Percentiles rank a stretch among this genome's conserved stretches.
These are phyloP conservation scores for Apodemus speciosus DNA, from an alignment of 2,113 vertebrate genomes.

Conservation along the genomic window DNA sequence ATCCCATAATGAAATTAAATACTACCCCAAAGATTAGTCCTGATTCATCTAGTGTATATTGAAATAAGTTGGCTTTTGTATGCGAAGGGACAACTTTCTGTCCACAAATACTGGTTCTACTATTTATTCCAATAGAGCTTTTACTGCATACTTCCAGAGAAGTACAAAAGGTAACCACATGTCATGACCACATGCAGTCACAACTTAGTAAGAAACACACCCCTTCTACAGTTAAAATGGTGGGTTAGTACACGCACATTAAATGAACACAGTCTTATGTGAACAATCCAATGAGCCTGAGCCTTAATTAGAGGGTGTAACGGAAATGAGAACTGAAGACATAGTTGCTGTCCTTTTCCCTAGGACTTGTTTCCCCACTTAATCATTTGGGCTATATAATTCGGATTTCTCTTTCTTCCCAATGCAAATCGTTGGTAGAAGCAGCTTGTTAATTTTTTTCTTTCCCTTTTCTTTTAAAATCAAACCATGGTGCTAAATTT, in stretches of 20 bases:
- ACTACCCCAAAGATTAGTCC: not conserved
- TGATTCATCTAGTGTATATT: conserved; percentile 28
- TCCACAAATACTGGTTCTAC: not conserved
- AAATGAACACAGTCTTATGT: conserved; percentile 34
- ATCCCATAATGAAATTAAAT: not conserved
- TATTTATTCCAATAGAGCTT: not conserved
- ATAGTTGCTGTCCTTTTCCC: conserved; percentile 36
- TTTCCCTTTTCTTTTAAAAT: conserved; percentile 7
- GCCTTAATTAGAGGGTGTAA: conserved; percentile 80
- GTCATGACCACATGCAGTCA: conserved; percentile 75
- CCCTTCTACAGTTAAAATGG: conserved; percentile 33
- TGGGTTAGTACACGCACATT: conserved; percentile 70
- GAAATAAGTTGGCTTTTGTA: conserved; percentile 6
- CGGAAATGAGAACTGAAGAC: conserved; percentile 79
- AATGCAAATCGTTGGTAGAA: not conserved
- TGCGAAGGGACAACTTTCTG: not conserved
- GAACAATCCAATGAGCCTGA: conserved; percentile 47
- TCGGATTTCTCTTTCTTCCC: conserved; percentile 32
- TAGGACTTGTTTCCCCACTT: not conserved
- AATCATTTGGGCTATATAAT: not conserved
- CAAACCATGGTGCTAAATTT: not conserved
- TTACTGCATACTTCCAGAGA: conserved; percentile 58
- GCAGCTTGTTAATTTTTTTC: not conserved
- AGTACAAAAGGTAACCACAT: conserved; percentile 52
- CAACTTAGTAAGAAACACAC: conserved; percentile 56